Conservation (phyloP, 2,888 invertebrate genomes). For the Scaptomyza polygonia region DNA sequence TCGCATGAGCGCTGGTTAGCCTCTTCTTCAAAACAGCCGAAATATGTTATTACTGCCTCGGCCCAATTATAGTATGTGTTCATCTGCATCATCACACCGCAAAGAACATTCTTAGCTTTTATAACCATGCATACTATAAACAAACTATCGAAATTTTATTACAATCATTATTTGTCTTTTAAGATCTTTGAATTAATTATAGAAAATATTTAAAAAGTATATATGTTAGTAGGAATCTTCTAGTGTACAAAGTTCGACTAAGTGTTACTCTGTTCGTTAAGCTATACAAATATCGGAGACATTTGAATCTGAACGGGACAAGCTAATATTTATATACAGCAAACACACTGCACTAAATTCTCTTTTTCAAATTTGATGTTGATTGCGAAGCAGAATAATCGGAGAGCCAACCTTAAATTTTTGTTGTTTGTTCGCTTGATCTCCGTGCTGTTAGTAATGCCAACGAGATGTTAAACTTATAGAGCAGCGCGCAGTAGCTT, state of each 20-base stretch:
- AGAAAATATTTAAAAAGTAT: background rate
- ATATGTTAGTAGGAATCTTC: no score
- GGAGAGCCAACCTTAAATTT: no score
- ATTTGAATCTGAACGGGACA: background rate
- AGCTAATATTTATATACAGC: no score
- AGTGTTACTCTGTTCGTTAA: background rate
- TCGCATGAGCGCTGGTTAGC: slow-evolving; percentile 47
- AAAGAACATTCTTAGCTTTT: slow-evolving; percentile 54
- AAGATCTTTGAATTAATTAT: slow-evolving; percentile 38
- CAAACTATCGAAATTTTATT: slow-evolving; percentile 48
- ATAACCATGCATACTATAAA: slow-evolving; percentile 54
- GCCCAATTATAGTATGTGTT: slow-evolving; percentile 72
- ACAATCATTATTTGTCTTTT: slow-evolving; percentile 40
- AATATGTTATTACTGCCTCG: slow-evolving; percentile 69
- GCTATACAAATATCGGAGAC: no score
- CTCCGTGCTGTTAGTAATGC: no score
- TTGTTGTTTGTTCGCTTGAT: no score
- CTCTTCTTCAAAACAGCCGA: slow-evolving; percentile 58
- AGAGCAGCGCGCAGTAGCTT: no score
- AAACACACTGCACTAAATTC: no score
- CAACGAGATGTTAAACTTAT: no score
- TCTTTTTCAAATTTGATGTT: no score
- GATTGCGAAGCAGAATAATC: no score
- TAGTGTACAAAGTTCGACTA: background rate
- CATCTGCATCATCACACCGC: slow-evolving; percentile 70